phyloP scores from a whole-genome alignment of 2,888 invertebrate species.

The Drosophila neonasuta region DNA sequence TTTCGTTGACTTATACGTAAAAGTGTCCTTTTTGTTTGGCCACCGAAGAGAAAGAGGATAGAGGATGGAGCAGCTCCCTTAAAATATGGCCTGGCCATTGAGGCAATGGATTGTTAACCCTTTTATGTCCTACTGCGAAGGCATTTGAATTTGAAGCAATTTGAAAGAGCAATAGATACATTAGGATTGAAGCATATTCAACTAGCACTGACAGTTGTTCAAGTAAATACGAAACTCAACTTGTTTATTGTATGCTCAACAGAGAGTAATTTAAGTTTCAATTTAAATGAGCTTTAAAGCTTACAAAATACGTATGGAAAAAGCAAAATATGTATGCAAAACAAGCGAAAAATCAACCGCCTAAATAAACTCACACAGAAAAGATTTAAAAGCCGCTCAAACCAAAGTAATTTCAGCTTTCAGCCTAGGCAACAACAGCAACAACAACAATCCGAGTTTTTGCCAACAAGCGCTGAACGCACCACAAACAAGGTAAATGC shows the following conservation, averaged over 20 bases:
- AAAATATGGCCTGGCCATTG: slow-evolving; percentile 27
- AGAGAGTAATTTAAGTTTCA: background rate
- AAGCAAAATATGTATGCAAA: background rate
- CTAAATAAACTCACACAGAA: slow-evolving; percentile 73
- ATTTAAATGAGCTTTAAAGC: slow-evolving; percentile 45
- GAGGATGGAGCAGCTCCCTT: slow-evolving; percentile 16
- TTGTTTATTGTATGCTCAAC: background rate
- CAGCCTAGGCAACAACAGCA: slow-evolving; percentile 57
- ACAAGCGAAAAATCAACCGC: slow-evolving; percentile 51
- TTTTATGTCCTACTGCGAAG: slow-evolving; percentile 39
- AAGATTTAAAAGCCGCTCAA: slow-evolving; percentile 79
- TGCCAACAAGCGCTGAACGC: slow-evolving; percentile 62
- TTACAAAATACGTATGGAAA: slow-evolving; percentile 4
- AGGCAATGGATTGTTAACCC: slow-evolving; percentile 48
- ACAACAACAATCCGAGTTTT: slow-evolving; percentile 71
- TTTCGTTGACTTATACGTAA: slow-evolving; percentile 60
- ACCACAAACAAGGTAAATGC: slow-evolving; percentile 76
- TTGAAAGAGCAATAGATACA: slow-evolving; percentile 27
- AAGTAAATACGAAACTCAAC: background rate
- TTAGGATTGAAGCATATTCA: slow-evolving; percentile 20
- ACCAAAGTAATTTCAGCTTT: slow-evolving; percentile 70
- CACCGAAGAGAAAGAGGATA: slow-evolving; percentile 15
- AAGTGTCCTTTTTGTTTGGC: slow-evolving; percentile 59
- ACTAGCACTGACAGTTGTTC: background rate
- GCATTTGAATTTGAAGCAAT: slow-evolving; percentile 34